These are phyloP conservation scores for Henricia sp. DNA, from an alignment of 53 echinoderm and acorn worm species.

Conservation along the genomic window DNA sequence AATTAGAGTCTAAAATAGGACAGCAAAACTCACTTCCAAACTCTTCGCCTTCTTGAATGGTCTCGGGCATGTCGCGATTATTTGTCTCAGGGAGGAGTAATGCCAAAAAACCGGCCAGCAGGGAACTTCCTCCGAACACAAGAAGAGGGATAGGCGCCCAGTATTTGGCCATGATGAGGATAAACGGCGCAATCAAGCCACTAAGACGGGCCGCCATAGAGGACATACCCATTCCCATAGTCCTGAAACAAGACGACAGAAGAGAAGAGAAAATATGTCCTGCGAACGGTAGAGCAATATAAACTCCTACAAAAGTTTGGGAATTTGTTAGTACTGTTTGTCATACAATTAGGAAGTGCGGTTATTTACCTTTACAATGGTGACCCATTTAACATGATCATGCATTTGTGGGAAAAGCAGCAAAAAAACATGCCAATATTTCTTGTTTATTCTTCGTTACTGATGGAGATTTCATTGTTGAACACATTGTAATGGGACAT, in stretches of 20 bases:
- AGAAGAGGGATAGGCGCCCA: conserved; percentile 67
- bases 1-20: neutral
- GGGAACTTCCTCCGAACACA: conserved; percentile 60
- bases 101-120: conserved; percentile 50
- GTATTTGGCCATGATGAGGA: conserved; percentile 52
- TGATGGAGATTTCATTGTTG: neutral
- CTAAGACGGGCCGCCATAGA: conserved; percentile 74
- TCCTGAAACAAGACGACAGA: conserved; percentile 44
- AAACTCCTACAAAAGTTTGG: too few species aligned
- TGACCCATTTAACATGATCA: neutral
- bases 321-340: too few species aligned
- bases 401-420: neutral
- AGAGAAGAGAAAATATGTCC: neutral
- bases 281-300: too few species aligned
- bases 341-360: neutral
- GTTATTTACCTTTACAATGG: too few species aligned
- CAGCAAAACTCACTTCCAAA: conserved; percentile 46
- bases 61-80: conserved; percentile 60
- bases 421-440: neutral
- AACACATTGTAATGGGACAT: too few species aligned
- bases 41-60: conserved; percentile 70
- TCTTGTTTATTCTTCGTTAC: too few species aligned
- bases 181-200: conserved; percentile 61
- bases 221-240: conserved; percentile 68
- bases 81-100: conserved; percentile 71